phyloP scores from a whole-genome alignment of 2,888 invertebrate genomes.

The Galerucella nymphaeae region DNA sequence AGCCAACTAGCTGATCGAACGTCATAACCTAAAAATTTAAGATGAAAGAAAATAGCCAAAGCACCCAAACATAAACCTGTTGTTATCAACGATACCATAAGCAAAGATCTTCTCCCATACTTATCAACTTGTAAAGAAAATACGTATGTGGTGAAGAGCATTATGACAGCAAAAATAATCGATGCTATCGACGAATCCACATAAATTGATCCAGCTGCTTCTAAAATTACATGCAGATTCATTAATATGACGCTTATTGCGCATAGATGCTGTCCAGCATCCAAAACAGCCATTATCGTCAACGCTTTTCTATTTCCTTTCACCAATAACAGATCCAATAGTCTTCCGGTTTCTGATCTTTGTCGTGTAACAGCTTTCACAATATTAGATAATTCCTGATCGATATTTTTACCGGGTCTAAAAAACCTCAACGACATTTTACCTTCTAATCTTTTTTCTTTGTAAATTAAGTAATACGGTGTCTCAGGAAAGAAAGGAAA shows the following conservation, averaged over 20 bases:
- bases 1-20: slow-evolving; percentile 58
- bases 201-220: slow-evolving; percentile 59
- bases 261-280: slow-evolving; percentile 62
- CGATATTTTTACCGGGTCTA: slow-evolving; percentile 53
- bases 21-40: slow-evolving; percentile 56
- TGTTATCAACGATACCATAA: slow-evolving; percentile 57
- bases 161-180: slow-evolving; percentile 60
- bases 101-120: slow-evolving; percentile 59
- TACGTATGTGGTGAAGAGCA: slow-evolving; percentile 57
- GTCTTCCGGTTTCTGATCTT: slow-evolving; percentile 57
- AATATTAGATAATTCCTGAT: slow-evolving; percentile 59
- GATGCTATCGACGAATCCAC: slow-evolving; percentile 56
- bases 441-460: slow-evolving; percentile 55
- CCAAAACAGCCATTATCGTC: slow-evolving; percentile 60
- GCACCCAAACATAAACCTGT: slow-evolving; percentile 58
- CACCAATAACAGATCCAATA: slow-evolving; percentile 59
- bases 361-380: slow-evolving; percentile 58
- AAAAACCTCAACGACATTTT: slow-evolving; percentile 56
- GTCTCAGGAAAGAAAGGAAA: slow-evolving; percentile 62
- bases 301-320: slow-evolving; percentile 61
- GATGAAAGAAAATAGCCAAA: slow-evolving; percentile 60
- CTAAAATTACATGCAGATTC: slow-evolving; percentile 62
- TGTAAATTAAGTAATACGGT: slow-evolving; percentile 59
- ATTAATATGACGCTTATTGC: slow-evolving; percentile 63
- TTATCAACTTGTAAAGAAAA: slow-evolving; percentile 59